These are phyloP conservation scores for Caerostris extrusa DNA, from an alignment of 1,140 invertebrate genomes.

Conservation along the genomic window DNA sequence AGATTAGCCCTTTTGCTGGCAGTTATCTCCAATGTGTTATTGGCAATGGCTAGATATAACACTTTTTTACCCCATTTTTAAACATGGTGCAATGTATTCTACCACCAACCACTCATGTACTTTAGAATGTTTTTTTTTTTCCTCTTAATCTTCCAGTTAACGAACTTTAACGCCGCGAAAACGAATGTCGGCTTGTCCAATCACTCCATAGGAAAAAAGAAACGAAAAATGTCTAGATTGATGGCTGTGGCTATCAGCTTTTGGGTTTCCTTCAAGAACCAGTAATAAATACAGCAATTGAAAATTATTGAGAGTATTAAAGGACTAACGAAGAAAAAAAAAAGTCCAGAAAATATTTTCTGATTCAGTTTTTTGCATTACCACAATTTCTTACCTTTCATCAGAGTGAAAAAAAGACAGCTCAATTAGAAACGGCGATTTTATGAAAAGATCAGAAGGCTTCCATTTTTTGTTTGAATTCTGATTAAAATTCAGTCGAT, in stretches of 20 bases:
- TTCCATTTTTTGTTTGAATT: not conserved
- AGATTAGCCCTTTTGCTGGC: too few relatives aligned
- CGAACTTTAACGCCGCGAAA: too few relatives aligned
- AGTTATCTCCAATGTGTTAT: too few relatives aligned
- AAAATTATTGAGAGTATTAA: slow-evolving; percentile 30
- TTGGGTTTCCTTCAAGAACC: not conserved
- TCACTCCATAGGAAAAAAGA: not conserved
- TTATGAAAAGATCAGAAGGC: not conserved
- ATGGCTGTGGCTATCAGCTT: not conserved
- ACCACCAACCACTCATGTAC: too few relatives aligned
- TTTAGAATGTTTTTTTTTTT: too few relatives aligned
- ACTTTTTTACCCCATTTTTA: too few relatives aligned
- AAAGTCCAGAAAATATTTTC: not conserved
- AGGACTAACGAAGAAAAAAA: not conserved
- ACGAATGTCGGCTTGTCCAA: too few relatives aligned
- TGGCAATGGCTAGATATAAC: too few relatives aligned
- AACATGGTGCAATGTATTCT: too few relatives aligned
- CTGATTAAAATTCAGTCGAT: slow-evolving; percentile 12
- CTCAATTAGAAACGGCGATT: not conserved
- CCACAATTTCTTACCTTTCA: not conserved
- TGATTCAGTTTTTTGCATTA: not conserved
- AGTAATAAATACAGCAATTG: slow-evolving; percentile 33
- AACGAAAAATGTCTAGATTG: not conserved
- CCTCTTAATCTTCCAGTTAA: too few relatives aligned
- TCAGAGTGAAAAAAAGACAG: not conserved